These are phyloP conservation scores for Taurulus bubalis DNA, from an alignment of 2,113 vertebrate genomes.

Conservation along the genomic window DNA sequence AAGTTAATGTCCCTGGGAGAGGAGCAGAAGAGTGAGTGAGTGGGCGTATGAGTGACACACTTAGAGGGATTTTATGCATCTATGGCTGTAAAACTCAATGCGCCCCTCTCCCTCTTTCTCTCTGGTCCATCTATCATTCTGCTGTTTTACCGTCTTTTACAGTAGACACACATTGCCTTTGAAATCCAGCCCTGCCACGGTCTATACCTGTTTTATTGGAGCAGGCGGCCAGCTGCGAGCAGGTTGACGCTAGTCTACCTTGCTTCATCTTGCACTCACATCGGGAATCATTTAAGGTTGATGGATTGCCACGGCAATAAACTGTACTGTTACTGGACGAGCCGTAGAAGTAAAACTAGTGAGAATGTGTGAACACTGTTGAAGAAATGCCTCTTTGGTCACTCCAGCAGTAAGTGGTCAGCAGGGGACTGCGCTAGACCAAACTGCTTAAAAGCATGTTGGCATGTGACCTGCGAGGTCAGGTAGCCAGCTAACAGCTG, in stretches of 20 bases:
- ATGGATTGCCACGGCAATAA: conserved; percentile 22
- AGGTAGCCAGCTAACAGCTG: conserved; percentile 75
- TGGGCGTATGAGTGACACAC: conserved; percentile 68
- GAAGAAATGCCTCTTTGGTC: conserved; percentile 20
- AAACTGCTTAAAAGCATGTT: conserved; percentile 45
- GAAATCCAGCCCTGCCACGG: conserved; percentile 43
- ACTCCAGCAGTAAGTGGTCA: conserved; percentile 40
- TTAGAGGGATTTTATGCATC: conserved; percentile 59
- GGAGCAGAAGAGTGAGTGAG: conserved; percentile 39
- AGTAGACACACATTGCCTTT: conserved; percentile 47
- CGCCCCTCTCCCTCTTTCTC: conserved; percentile 40
- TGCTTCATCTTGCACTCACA: conserved; percentile 20
- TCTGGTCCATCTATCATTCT: conserved; percentile 47
- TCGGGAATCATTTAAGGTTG: conserved; percentile 38
- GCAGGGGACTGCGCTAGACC: neutral
- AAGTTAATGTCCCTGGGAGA: conserved; percentile 57
- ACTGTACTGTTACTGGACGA: neutral
- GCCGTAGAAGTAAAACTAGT: conserved; percentile 1
- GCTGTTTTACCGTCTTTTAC: conserved; percentile 27
- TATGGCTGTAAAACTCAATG: conserved; percentile 41
- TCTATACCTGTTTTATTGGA: conserved; percentile 37
- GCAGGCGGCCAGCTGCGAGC: conserved; percentile 45
- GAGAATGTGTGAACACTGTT: conserved; percentile 30
- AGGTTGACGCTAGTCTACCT: conserved; percentile 30
- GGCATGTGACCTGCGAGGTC: conserved; percentile 71